Percentiles rank a stretch among this genome's conserved stretches.
Evolutionary conservation across 2,888 invertebrate species (phyloP).

Genomic region (Frankliniella fusca): DNA sequence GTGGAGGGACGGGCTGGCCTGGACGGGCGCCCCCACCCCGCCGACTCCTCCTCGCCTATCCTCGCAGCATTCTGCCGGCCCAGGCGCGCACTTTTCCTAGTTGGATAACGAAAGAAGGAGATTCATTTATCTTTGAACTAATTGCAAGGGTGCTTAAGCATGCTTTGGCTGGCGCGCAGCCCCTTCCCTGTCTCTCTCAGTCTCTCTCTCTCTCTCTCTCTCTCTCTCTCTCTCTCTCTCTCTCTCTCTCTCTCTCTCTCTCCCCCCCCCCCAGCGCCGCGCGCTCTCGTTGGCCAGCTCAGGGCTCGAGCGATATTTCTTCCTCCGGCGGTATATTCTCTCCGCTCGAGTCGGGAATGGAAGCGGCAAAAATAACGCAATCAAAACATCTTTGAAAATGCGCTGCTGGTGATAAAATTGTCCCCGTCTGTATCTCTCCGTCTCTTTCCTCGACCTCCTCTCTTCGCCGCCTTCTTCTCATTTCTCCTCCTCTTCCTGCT

Average conservation of each 20-base stretch:
- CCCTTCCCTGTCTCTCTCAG: neutral
- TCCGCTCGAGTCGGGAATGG: neutral
- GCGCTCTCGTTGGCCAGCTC: no score
- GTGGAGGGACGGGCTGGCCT: neutral
- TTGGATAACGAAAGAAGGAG: conserved; percentile 26
- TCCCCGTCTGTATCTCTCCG: no score
- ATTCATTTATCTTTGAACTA: conserved; percentile 27
- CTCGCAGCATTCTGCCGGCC: neutral
- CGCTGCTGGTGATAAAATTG: neutral
- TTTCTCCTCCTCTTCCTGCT: no score
- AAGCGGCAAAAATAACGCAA: conserved; percentile 6
- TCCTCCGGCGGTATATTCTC: neutral
- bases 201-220: neutral
- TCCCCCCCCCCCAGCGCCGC: no score
- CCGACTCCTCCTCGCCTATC: neutral
- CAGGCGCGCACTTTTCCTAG: conserved; percentile 17
- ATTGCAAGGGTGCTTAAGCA: conserved; percentile 26
- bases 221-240: neutral
- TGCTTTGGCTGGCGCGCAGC: conserved; percentile 12
- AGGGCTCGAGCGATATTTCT: neutral
- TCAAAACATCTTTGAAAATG: conserved; percentile 6
- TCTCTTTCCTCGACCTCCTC: no score
- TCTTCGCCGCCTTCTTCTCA: neutral
- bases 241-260: neutral
- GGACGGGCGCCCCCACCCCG: neutral